Conservation (phyloP, 2,888 invertebrate genomes). For the Odontothrips loti region DNA sequence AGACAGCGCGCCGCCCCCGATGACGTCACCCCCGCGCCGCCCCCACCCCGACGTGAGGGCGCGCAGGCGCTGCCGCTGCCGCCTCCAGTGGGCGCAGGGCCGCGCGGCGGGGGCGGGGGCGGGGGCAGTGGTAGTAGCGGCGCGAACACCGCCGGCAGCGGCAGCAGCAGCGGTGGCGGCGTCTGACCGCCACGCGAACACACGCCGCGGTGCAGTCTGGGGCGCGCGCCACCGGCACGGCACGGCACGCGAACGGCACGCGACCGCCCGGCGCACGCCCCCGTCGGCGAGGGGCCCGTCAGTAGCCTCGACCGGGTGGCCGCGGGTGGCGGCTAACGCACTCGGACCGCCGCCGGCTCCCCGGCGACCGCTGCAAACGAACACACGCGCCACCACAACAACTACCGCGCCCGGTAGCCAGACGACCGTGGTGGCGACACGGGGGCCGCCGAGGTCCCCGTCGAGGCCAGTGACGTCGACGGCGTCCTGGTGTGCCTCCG, state of each 20-base stretch:
- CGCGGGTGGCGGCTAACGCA: background rate
- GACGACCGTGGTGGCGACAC: background rate
- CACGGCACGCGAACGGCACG: background rate
- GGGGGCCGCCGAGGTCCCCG: no score
- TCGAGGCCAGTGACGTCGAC: no score
- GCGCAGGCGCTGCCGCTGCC: background rate
- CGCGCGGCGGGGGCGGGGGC: background rate
- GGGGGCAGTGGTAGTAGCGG: background rate
- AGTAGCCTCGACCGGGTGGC: background rate
- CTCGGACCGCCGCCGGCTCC: background rate
- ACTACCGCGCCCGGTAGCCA: background rate
- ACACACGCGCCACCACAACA: background rate
- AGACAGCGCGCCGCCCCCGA: background rate
- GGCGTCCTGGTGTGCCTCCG: no score
- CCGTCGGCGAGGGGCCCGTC: background rate
- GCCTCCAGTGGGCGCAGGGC: background rate
- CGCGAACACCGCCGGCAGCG: background rate
- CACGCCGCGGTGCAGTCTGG: background rate
- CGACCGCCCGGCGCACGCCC: background rate
- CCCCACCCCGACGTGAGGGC: background rate
- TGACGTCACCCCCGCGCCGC: background rate
- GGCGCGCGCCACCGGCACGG: background rate
- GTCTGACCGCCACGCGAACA: no score
- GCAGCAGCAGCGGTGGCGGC: no score
- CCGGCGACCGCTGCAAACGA: background rate